phyloP scores from a whole-genome alignment of 1,140 invertebrate species.

The Anadara kagoshimensis region DNA sequence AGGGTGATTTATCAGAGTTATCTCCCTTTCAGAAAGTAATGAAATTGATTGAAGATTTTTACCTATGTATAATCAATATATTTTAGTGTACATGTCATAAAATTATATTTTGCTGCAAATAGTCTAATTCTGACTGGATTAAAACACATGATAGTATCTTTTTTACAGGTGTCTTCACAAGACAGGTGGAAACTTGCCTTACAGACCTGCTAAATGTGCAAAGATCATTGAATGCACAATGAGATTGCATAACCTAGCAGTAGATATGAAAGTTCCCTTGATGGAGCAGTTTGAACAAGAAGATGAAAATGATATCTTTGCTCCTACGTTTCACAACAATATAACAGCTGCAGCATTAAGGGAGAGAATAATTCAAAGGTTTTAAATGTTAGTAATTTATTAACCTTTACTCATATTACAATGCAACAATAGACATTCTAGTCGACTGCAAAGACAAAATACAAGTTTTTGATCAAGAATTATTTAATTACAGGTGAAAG shows the following conservation, averaged over 20 bases:
- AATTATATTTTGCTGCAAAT: neutral
- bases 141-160: neutral
- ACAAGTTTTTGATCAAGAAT: no score
- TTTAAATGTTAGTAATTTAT: no score
- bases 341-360: no score
- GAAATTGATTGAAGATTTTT: neutral
- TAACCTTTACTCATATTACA: no score
- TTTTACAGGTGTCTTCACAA: slow-evolving; percentile 7
- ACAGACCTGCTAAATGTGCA: neutral
- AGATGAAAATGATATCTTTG: no score
- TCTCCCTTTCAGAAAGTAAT: neutral
- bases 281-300: no score
- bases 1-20: no score
- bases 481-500: no score
- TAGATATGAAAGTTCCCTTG: neutral
- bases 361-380: no score
- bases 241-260: slow-evolving; percentile 1
- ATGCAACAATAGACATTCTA: no score
- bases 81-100: neutral
- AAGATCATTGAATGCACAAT: slow-evolving; percentile 1
- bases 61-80: neutral
- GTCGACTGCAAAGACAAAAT: no score
- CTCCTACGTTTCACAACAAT: no score
- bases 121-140: neutral
- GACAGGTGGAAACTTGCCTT: neutral